Evolutionary conservation across 2,797 vertebrate species (phyloP), one percentile per base, ranked within the genome.

Genomic region (Choloepus didactylus): DNA sequence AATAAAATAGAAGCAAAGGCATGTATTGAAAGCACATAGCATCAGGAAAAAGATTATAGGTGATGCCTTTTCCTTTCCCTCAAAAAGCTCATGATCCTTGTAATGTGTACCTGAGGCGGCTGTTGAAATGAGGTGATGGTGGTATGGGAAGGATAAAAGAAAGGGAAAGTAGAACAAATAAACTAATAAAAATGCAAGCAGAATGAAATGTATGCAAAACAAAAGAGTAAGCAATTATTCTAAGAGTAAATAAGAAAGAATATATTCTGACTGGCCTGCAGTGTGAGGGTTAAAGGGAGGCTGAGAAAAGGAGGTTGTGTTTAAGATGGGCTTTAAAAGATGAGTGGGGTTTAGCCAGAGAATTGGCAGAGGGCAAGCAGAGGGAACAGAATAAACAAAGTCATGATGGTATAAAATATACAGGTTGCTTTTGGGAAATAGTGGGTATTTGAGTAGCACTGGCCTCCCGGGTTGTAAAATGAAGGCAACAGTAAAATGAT

Each of bases 101-200:
- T 9, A 27, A n/a, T n/a, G n/a, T 35, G 29, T 49, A n/a, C 59
- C n/a, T n/a, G 11, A 16, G 56, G 19, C 6, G 3, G n/a, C 16
- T 66, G 4, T 56, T 91, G 25, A 27, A 76, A 87, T 56, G n/a
- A 79, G 41, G 29, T 60, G 21, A 72, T n/a, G 3, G 18, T 2
- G 14, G 4, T 14, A 6, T 60, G 56, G 46, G 44, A 91, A 64
- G 2, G 23, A 41, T 27, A 14, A 86, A 15, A 38, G 44, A 89
- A 89, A n/a, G 18, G 44, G 64, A 77, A 69, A 82, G 27, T n/a
- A 72, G 86, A 92, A 87, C 2, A 66, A 81, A 67, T 38, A 88
- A 88, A 88, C 44, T 21, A 44, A 66, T 62, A 85, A 70, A 87
- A 95, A 89, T 76, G n/a, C 9, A 69, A 85, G 46, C 18, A 67